A percentile compares a stretch with the other conserved stretches of the same genome.
Evolutionary conservation across 2,797 vertebrate genomes (phyloP).

Genomic region (Ficedula albicollis): DNA sequence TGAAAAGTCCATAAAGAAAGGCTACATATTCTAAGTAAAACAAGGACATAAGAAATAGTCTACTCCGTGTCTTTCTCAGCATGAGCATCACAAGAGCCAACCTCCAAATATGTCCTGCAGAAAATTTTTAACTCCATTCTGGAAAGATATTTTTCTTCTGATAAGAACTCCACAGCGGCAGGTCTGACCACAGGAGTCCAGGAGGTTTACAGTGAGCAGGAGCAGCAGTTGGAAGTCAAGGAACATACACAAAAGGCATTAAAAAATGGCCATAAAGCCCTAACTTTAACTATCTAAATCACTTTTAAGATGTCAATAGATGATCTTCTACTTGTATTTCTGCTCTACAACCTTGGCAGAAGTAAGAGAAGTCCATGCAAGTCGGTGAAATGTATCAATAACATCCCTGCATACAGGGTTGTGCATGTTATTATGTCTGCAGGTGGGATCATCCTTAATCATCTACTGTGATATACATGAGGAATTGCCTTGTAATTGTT

Average conservation of each 20-base stretch:
- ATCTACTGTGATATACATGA: neutral
- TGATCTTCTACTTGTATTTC: neutral
- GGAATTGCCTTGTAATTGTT: neutral
- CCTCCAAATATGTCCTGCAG: neutral
- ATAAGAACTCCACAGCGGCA: neutral
- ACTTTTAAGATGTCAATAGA: neutral
- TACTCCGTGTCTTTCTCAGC: neutral
- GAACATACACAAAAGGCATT: neutral
- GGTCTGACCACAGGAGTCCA: neutral
- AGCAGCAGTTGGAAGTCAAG: neutral
- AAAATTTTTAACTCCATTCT: neutral
- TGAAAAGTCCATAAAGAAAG: neutral
- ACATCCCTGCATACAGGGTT: neutral
- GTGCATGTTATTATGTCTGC: neutral
- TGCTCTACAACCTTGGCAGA: neutral
- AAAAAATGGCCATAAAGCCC: neutral
- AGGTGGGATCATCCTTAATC: neutral
- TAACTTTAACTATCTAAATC: neutral
- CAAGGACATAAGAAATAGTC: neutral
- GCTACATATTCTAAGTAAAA: neutral
- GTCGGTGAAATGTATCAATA: neutral
- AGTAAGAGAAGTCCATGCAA: neutral
- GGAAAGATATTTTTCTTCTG: neutral
- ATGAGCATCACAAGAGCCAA: neutral
- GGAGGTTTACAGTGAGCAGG: neutral